Evolutionary conservation across 2,888 invertebrate genomes (phyloP).

Genomic region (Caenorhabditis becei): DNA sequence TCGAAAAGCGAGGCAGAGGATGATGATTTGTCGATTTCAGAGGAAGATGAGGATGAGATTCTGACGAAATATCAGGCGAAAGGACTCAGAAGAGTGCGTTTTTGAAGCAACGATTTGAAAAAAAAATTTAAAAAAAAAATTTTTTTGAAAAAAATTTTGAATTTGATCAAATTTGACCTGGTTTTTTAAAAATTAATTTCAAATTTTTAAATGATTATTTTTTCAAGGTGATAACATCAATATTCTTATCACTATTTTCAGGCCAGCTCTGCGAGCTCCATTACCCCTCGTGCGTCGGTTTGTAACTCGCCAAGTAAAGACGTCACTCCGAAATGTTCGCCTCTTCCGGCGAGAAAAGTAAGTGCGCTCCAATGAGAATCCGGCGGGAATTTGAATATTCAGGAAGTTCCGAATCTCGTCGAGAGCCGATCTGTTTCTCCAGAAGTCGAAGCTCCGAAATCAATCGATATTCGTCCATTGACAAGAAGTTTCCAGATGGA

Average conservation of each 20-base stretch:
- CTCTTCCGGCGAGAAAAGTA: slow-evolving; percentile 37
- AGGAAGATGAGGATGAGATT: slow-evolving; percentile 40
- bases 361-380: neutral
- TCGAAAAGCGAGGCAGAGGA: slow-evolving; percentile 50
- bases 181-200: no score
- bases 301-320: slow-evolving; percentile 58
- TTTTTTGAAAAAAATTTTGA: no score
- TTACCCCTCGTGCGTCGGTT: slow-evolving; percentile 54
- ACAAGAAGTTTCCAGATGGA: slow-evolving; percentile 48
- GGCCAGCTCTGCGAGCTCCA: slow-evolving; percentile 49
- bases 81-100: slow-evolving; percentile 38
- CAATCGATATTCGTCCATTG: slow-evolving; percentile 22
- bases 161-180: no score
- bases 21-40: slow-evolving; percentile 37
- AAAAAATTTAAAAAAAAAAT: neutral
- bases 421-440: slow-evolving; percentile 14
- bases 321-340: slow-evolving; percentile 59
- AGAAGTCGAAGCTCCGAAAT: neutral
- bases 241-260: neutral
- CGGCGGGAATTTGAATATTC: neutral
- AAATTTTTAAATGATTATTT: no score
- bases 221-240: no score
- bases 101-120: neutral
- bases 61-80: slow-evolving; percentile 30
- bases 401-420: neutral